Conservation (phyloP, 2,113 vertebrate genomes). For the Pachyramphus minor region DNA sequence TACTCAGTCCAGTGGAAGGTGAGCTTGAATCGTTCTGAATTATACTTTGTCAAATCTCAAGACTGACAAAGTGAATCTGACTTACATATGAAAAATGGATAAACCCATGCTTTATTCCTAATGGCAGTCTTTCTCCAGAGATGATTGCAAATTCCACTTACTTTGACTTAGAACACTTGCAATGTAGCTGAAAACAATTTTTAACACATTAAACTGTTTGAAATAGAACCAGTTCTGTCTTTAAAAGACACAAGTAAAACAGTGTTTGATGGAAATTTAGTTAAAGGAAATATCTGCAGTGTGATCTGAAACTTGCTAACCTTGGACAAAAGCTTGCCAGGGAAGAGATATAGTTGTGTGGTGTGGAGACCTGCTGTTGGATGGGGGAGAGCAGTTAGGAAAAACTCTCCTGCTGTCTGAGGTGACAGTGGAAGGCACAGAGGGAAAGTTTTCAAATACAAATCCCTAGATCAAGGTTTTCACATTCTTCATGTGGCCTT, state of each 20-base stretch:
- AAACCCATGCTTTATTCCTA: slow-evolving; percentile 23
- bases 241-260: neutral
- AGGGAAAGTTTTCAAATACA: neutral
- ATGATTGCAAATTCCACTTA: neutral
- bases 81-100: slow-evolving; percentile 61
- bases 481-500: neutral
- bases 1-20: slow-evolving; percentile 41
- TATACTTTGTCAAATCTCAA: slow-evolving; percentile 38
- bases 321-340: neutral
- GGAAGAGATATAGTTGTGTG: neutral
- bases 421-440: neutral
- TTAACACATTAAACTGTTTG: neutral
- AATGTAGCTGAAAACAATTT: neutral
- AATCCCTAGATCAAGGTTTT: neutral
- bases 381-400: neutral
- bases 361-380: neutral
- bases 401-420: neutral
- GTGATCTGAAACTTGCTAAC: neutral
- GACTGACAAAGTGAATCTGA: slow-evolving; percentile 48
- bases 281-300: neutral
- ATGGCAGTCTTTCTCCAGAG: slow-evolving; percentile 30
- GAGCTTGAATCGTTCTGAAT: slow-evolving; percentile 37
- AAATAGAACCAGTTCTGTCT: neutral
- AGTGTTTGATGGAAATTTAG: neutral
- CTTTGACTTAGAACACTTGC: slow-evolving; percentile 15